Base-by-base conservation (phyloP, 2,113 vertebrate genomes). In the Machaerirhynchus nigripectus region DNA sequence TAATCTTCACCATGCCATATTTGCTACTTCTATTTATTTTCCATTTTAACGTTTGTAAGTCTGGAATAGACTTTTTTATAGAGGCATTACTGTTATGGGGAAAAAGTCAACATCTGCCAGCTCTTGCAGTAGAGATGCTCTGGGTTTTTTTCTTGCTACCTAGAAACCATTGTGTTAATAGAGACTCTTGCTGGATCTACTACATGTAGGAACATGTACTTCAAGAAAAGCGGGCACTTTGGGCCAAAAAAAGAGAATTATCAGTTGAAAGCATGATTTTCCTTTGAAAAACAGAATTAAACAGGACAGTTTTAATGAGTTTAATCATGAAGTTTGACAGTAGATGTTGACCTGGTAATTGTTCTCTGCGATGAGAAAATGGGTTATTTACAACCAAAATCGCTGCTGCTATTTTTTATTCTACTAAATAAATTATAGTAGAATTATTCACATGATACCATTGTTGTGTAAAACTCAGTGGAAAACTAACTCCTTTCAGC, bases 71-170 rank as follows among this genome's bases (percentile, higher is more conserved):
- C 64, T 82, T 90, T 93, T 92, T 78, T 79, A 71, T 88, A 78
- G 93, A 90, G 65, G 35, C 75, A 35, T 90, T 74, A 60, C 35
- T 22, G 69, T 78, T 84, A 91, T 11, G n/a, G 69, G 80, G 71
- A 10, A 71, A 70, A 95, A 96, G 94, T 78, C 89, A 94, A 91
- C 95, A 91, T 84, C 94, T 97, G 93, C 68, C 77, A 94, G 89
- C 19, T 71, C 78, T 84, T 78, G 64, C 84, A 37, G 53, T 8
- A 60, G 87, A 91, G 87, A 76, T 64, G 40, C 69, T 78, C 52
- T 75, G 47, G 52, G 1, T 26, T 82, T 89, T 90, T 78, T 44
- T 26, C 59, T 87, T 89, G 76, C 94, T 96, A 87, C 87, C 87
- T 94, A 91, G 93, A 87, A 95, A 95, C 89, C 35, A 1, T 68